Evolutionary conservation across 1,140 invertebrate species (phyloP).

Genomic region (Apis laboriosa): DNA sequence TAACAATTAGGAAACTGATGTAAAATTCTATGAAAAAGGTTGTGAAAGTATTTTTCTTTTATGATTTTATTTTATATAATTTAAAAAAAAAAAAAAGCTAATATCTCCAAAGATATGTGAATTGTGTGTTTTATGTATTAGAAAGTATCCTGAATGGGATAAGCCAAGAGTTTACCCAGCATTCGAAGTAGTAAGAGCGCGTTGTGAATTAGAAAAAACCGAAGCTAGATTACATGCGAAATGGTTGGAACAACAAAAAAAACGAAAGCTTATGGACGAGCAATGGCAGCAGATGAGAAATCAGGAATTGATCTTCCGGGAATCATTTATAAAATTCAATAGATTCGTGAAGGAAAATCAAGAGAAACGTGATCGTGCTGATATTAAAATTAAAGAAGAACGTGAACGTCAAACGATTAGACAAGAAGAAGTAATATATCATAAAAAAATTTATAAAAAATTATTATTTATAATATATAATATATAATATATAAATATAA

Average conservation of each 20-base stretch:
- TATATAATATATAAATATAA: no score
- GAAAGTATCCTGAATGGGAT: constrained; percentile 84
- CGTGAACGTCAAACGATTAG: constrained; percentile 69
- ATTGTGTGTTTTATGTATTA: constrained; percentile 50
- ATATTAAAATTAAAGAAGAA: constrained; percentile 81
- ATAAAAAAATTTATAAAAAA: constrained; percentile 7
- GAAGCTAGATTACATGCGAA: constrained; percentile 79
- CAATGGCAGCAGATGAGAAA: constrained; percentile 81
- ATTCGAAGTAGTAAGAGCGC: constrained; percentile 80
- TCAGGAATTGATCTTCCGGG: constrained; percentile 79
- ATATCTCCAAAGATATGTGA: constrained; percentile 12
- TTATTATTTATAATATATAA: not conserved
- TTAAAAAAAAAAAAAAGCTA: not conserved
- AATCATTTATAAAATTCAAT: constrained; percentile 83
- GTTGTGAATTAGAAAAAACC: constrained; percentile 78
- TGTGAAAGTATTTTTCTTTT: constrained; percentile 6
- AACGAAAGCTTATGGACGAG: constrained; percentile 76
- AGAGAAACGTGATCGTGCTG: constrained; percentile 82
- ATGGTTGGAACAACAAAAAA: constrained; percentile 74
- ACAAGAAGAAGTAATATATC: constrained; percentile 62
- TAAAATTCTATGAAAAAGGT: constrained; percentile 11
- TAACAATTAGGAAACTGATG: constrained; percentile 21
- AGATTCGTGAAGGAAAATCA: constrained; percentile 83
- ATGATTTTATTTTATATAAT: no score
- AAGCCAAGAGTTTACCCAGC: constrained; percentile 80